Evolutionary conservation across 2,113 vertebrate species (phyloP).

Genomic region (Notiomystis cincta): DNA sequence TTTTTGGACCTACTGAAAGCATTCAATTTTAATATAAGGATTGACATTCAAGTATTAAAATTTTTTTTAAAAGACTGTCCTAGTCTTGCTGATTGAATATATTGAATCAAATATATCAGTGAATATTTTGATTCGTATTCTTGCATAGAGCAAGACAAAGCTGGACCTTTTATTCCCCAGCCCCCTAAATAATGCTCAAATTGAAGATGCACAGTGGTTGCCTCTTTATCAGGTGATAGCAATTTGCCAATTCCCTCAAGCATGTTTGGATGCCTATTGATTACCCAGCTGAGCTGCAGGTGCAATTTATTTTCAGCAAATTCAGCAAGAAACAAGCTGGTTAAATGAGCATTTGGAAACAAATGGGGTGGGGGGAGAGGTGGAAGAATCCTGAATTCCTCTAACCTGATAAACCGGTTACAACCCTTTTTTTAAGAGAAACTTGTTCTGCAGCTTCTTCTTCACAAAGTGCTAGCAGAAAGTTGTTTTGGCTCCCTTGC

Average conservation of each 20-base stretch:
- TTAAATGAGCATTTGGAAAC: not conserved
- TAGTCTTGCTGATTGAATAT: not conserved
- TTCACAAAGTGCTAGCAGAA: not conserved
- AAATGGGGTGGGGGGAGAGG: not conserved
- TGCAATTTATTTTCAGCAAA: not conserved
- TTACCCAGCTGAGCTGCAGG: not conserved
- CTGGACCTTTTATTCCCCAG: fast-evolving
- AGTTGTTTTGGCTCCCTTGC: not conserved
- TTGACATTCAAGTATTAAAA: not conserved
- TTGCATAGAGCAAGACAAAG: not conserved
- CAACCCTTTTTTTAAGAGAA: not conserved
- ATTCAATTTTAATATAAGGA: not conserved
- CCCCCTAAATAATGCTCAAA: not conserved
- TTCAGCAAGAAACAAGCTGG: not conserved
- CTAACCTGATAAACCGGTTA: conserved; percentile 58
- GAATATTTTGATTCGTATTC: not conserved
- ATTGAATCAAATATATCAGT: not conserved
- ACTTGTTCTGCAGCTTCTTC: conserved; percentile 54
- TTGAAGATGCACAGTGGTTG: not conserved
- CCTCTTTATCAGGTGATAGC: not conserved
- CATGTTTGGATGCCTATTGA: not conserved
- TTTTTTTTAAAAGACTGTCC: not conserved
- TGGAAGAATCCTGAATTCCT: conserved; percentile 22
- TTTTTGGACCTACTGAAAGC: not conserved
- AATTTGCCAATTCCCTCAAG: not conserved